phyloP scores from a whole-genome alignment of 2,888 invertebrate species.

The Thecophora atra region DNA sequence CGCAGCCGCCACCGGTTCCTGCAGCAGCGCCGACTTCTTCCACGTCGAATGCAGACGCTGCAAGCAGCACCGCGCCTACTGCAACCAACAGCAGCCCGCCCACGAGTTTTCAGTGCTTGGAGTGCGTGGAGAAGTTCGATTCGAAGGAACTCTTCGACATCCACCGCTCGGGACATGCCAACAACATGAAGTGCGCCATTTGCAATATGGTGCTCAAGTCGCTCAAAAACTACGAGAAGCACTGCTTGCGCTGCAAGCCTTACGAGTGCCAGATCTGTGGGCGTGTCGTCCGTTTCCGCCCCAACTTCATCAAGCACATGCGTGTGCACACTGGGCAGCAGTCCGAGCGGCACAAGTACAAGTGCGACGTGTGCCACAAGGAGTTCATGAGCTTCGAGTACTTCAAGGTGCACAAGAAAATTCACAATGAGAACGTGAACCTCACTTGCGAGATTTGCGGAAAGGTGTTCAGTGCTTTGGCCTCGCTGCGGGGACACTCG shows the following conservation, averaged over 20 bases:
- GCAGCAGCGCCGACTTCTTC: conserved; percentile 42
- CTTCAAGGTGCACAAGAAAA: conserved; percentile 71
- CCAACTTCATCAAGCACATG: conserved; percentile 66
- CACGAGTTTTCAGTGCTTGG: conserved; percentile 59
- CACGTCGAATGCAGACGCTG: conserved; percentile 34
- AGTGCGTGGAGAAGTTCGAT: conserved; percentile 64
- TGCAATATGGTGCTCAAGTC: conserved; percentile 66
- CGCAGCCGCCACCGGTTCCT: conserved; percentile 37
- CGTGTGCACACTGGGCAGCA: conserved; percentile 65
- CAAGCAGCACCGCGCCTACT: conserved; percentile 38
- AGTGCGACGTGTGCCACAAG: conserved; percentile 69
- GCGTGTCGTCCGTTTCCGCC: conserved; percentile 65
- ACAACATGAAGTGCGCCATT: conserved; percentile 66
- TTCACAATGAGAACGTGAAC: conserved; percentile 69
- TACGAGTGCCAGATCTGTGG: conserved; percentile 66
- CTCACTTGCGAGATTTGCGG: conserved; percentile 69
- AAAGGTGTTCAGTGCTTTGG: conserved; percentile 67
- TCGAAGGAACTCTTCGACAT: conserved; percentile 64
- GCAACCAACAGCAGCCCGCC: conserved; percentile 44
- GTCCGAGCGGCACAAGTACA: conserved; percentile 67
- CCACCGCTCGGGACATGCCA: conserved; percentile 64
- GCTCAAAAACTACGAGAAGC: conserved; percentile 65
- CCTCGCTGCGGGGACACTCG: conserved; percentile 64
- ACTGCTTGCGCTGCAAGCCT: conserved; percentile 65
- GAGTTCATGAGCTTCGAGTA: conserved; percentile 70